Conservation (phyloP, 2,113 vertebrate genomes). For the Pteruthius melanotis region DNA sequence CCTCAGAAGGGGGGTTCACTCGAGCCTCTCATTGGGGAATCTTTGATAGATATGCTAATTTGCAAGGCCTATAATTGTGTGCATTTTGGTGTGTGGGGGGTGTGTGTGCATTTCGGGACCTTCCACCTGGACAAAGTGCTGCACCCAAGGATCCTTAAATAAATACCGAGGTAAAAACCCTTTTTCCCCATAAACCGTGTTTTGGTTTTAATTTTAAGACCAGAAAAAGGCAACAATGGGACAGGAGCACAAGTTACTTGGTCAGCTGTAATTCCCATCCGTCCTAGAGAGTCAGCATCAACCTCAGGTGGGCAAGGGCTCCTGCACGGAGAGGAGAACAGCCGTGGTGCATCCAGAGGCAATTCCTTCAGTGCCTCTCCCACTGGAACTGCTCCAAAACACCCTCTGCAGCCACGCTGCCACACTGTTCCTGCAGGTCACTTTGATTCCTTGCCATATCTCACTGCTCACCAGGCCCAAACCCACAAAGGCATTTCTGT, state of each 20-base stretch:
- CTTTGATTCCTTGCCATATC: background rate
- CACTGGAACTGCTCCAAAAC: background rate
- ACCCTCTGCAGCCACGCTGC: fast-evolving
- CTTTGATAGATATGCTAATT: no score
- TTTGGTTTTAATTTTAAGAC: no score
- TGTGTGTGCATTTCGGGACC: no score
- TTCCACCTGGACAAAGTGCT: no score
- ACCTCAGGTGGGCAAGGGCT: background rate
- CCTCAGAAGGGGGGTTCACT: no score
- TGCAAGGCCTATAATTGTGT: no score
- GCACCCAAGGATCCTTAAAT: no score
- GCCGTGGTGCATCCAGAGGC: fast-evolving
- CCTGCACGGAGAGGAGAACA: fast-evolving
- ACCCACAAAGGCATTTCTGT: background rate
- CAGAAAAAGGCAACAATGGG: no score
- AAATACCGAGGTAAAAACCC: no score
- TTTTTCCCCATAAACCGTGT: no score
- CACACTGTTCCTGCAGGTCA: fast-evolving
- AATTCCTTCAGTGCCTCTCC: fast-evolving
- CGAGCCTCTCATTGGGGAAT: no score
- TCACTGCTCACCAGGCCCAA: background rate
- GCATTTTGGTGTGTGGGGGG: no score
- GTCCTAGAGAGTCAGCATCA: background rate
- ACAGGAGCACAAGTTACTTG: background rate
- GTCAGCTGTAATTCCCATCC: background rate